phyloP scores from a whole-genome alignment of 2,888 invertebrate species.

The Mechanitis mazaeus region DNA sequence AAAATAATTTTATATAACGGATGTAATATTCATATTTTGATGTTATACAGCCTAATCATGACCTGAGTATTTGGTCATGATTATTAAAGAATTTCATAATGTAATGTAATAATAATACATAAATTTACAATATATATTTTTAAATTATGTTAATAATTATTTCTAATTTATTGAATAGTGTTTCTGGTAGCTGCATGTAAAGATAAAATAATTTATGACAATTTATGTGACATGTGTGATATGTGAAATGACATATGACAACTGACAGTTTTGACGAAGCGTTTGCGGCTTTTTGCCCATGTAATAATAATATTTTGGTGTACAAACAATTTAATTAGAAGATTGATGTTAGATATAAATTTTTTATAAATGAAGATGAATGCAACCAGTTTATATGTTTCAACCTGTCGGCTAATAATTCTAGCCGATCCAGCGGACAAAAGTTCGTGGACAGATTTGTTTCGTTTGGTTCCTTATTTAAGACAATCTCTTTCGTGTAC shows the following conservation, averaged over 20 bases:
- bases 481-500: conserved; percentile 92
- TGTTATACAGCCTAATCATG: too few relatives aligned
- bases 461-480: conserved; percentile 88
- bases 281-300: conserved; percentile 69
- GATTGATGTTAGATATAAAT: conserved; percentile 46
- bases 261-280: conserved; percentile 37
- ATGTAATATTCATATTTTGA: too few relatives aligned
- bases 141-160: too few relatives aligned
- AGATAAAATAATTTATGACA: conserved; percentile 2
- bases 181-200: not conserved
- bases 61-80: too few relatives aligned
- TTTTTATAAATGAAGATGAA: conserved; percentile 79
- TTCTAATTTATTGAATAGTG: not conserved
- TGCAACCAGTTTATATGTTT: conserved; percentile 87
- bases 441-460: conserved; percentile 87
- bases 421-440: conserved; percentile 83
- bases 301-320: conserved; percentile 51
- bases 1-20: too few relatives aligned
- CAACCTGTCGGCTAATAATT: conserved; percentile 87
- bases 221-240: not conserved
- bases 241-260: conserved; percentile 29
- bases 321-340: conserved; percentile 55
- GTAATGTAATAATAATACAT: too few relatives aligned
- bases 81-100: too few relatives aligned
- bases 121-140: too few relatives aligned